Percentiles rank a stretch among this genome's conserved stretches.
phyloP scores from a whole-genome alignment of 23 tunicate species.

The Diplosoma virens region DNA sequence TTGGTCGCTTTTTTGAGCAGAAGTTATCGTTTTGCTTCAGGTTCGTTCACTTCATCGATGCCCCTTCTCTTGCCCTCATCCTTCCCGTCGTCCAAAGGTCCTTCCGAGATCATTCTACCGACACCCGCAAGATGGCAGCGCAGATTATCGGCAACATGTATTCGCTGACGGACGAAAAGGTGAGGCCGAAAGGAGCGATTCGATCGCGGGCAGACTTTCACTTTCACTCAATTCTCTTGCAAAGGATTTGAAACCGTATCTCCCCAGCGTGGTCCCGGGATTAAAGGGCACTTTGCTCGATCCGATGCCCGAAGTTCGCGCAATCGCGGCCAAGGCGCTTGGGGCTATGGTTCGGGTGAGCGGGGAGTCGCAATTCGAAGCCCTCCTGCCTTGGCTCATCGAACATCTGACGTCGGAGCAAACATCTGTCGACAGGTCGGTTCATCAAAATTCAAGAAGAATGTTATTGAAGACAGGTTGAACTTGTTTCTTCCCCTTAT shows the following conservation, averaged over 20 bases:
- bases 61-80: slow-evolving; percentile 94
- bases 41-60: slow-evolving; percentile 94
- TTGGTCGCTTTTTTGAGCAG: background rate
- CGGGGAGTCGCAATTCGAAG: slow-evolving; percentile 74
- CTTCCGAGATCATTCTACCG: slow-evolving; percentile 77
- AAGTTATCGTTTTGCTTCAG: slow-evolving; percentile 6
- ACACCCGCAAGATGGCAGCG: slow-evolving; percentile 92
- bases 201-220: no score
- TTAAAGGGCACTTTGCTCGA: slow-evolving; percentile 82
- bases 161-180: slow-evolving; percentile 92
- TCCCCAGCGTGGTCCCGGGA: slow-evolving; percentile 79
- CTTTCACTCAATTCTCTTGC: background rate
- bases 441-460: no score
- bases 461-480: no score
- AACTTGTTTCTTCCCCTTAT: no score
- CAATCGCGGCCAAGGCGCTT: slow-evolving; percentile 85
- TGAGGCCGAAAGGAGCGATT: no score
- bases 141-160: slow-evolving; percentile 98
- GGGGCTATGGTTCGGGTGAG: slow-evolving; percentile 89
- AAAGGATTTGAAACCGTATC: slow-evolving; percentile 90
- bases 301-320: slow-evolving; percentile 93
- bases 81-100: slow-evolving; percentile 92
- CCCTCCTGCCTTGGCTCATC: slow-evolving; percentile 90
- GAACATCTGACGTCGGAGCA: slow-evolving; percentile 77
- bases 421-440: slow-evolving; percentile 88